Evolutionary conservation across 1,140 invertebrate genomes (phyloP), one percentile per base, ranked within the genome.

Genomic region (Odontomachus brunneus): DNA sequence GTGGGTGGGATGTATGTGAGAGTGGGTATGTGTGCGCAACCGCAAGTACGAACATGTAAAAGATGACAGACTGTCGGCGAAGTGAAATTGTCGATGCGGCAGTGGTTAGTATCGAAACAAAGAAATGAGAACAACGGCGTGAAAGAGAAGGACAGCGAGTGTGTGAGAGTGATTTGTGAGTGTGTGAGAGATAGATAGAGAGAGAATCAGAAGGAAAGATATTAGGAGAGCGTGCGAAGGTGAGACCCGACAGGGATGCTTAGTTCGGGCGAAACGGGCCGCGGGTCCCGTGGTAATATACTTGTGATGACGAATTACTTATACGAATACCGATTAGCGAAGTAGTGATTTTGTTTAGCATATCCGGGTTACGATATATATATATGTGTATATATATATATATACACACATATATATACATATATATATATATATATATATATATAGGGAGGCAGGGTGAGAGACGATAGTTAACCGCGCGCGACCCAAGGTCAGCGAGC

Each of bases 251-350:
- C 84, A 85, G 88, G 81, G 67, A 33, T 82, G 85, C 78, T 84
- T 59, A 67, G 82, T 66, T 88, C 83, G 83, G 72, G 38, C 38
- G 15, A 71, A 49, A 11, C 24, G 38, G 60, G 48, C 60, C 75
- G 55, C 65, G 63, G 75, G 59, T 84, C 49, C 11, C 55, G 76
- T 60, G 48, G 66, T 87, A 82, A 69, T 63, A 53, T 29, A 55
- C 69, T 85, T 88, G 84, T 78, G 84, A 89, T 89, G 75, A 86
- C 44, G 82, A 81, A 84, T 88, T 89, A 88, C 65, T 86, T 57
- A n/a, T 67, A 33, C 19, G 59, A 75, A 62, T 83, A 85, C 53
- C 24, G 62, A 88, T 84, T 81, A 74, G 44, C 66, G 33, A 84
- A 74, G 48, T 86, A 73, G 65, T 49, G 51, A 57, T 80, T 83